Percentiles rank a stretch among this genome's conserved stretches.
These are phyloP conservation scores for cattle (Bos taurus) DNA, from an alignment of 2,113 vertebrate species.

Conservation along the genomic window DNA sequence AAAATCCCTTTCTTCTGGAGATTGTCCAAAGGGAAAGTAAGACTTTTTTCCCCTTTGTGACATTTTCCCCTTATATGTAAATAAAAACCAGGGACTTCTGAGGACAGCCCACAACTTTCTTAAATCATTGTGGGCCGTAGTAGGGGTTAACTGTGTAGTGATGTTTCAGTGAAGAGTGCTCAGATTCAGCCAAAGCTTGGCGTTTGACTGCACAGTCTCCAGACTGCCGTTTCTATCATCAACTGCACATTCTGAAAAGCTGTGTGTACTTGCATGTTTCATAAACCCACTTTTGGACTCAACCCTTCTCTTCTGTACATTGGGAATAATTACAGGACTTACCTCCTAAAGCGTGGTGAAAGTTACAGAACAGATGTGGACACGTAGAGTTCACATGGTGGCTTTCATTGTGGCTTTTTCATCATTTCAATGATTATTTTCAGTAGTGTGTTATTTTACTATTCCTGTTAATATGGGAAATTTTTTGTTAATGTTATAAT, in stretches of 20 bases:
- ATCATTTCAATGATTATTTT: background rate
- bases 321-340: background rate
- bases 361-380: background rate
- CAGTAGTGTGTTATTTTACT: background rate
- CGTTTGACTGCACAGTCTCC: background rate
- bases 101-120: background rate
- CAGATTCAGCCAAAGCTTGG: background rate
- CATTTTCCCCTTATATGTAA: background rate
- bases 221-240: background rate
- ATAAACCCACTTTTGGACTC: background rate
- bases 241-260: background rate
- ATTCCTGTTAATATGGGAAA: background rate
- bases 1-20: background rate
- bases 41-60: background rate
- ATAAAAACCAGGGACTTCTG: background rate
- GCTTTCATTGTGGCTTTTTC: background rate
- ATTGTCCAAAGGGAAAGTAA: background rate
- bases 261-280: background rate
- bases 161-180: background rate
- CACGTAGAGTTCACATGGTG: accelerated
- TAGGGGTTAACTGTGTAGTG: too few species aligned
- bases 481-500: background rate
- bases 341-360: accelerated
- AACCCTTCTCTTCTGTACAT: background rate
- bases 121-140: background rate